These are phyloP conservation scores for Eristalinus sepulchralis DNA, from an alignment of 2,888 invertebrate genomes.

Conservation along the genomic window DNA sequence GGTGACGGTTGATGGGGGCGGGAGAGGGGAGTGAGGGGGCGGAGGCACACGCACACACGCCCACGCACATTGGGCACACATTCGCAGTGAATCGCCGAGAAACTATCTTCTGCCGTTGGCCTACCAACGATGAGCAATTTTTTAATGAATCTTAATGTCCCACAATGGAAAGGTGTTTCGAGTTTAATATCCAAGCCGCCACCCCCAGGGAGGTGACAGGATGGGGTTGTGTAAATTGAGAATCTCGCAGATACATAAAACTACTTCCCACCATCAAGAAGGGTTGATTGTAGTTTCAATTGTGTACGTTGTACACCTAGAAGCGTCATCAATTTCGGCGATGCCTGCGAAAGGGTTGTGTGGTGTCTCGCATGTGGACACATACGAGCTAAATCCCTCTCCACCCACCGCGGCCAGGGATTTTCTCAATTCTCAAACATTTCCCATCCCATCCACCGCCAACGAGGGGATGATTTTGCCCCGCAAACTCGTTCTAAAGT, in stretches of 20 bases:
- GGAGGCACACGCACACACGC: neutral
- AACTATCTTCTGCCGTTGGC: neutral
- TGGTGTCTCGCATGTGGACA: constrained; percentile 64
- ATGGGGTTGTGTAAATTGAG: constrained; percentile 2
- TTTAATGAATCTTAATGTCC: constrained; percentile 63
- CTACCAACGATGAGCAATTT: constrained; percentile 49
- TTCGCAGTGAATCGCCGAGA: neutral
- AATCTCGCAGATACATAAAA: constrained; percentile 17
- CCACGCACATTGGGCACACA: neutral
- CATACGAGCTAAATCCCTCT: constrained; percentile 32
- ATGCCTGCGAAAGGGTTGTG: constrained; percentile 40
- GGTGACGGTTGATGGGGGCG: neutral
- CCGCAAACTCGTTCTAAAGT: constrained; percentile 59
- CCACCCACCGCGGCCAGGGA: constrained; percentile 34
- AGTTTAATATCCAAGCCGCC: constrained; percentile 46
- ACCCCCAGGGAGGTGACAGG: neutral
- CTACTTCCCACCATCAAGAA: constrained; percentile 10
- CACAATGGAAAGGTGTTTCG: constrained; percentile 47
- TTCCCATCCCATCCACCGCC: constrained; percentile 9
- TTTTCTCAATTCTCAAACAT: constrained; percentile 66
- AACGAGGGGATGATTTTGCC: constrained; percentile 2
- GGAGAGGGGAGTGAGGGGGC: too few relatives aligned
- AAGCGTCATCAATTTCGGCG: constrained; percentile 53
- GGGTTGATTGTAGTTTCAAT: constrained; percentile 28
- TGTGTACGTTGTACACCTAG: constrained; percentile 52